phyloP scores from a whole-genome alignment of 2,113 vertebrate species.

The Tylochromis polylepis region DNA sequence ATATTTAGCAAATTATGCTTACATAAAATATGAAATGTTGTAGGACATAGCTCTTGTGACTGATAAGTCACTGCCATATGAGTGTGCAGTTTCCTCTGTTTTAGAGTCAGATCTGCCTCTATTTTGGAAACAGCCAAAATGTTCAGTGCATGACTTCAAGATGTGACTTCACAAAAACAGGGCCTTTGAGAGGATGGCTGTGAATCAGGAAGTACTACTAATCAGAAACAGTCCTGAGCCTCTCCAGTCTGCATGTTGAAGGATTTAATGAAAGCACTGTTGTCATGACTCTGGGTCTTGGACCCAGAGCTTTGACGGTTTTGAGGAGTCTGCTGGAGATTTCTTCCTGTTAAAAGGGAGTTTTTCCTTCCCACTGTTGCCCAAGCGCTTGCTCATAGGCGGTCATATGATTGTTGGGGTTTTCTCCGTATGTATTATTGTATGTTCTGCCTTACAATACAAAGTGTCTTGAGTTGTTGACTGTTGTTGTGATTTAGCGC shows the following conservation, averaged over 20 bases:
- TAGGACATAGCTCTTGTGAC: not conserved
- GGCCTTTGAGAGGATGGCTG: not conserved
- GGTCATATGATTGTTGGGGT: not conserved
- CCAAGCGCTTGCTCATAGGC: not conserved
- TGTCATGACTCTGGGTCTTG: not conserved
- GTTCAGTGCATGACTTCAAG: not conserved
- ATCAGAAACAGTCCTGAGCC: not conserved
- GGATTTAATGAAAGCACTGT: not conserved
- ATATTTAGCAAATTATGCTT: not conserved
- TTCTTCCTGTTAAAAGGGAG: not conserved
- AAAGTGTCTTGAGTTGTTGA: not conserved
- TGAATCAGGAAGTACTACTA: not conserved
- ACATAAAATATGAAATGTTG: not conserved
- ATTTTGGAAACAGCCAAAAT: not conserved
- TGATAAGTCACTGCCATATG: not conserved
- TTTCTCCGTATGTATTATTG: not conserved
- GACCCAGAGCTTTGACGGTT: not conserved
- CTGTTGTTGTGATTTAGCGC: not conserved
- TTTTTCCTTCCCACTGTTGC: not conserved
- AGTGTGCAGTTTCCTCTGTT: not conserved
- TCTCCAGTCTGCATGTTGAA: not conserved
- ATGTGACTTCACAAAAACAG: not conserved
- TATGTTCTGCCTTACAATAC: not conserved
- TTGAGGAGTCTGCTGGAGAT: not conserved
- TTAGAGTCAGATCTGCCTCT: not conserved